Evolutionary conservation across 2,797 vertebrate species (phyloP).

Genomic region (Enteromius treurensis): DNA sequence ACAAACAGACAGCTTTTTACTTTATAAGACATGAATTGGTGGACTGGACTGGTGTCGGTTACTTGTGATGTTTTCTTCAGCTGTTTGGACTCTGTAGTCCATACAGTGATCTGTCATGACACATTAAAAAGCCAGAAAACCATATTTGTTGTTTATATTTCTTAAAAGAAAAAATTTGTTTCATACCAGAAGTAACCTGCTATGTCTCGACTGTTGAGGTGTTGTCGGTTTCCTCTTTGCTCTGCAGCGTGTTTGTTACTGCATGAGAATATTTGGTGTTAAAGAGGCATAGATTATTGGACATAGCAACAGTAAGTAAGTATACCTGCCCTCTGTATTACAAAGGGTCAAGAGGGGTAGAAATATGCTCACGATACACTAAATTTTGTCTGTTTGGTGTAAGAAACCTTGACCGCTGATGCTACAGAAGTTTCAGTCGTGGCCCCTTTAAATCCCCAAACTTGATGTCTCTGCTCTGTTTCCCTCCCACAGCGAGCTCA

Average conservation of each 20-base stretch:
- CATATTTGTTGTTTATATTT: no score
- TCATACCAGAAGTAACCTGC: no score
- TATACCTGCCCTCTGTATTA: no score
- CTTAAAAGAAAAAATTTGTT: no score
- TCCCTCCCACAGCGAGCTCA: slow-evolving; percentile 2
- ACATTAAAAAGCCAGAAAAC: no score
- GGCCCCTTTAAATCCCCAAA: neutral
- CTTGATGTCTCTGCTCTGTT: neutral
- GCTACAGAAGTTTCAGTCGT: neutral
- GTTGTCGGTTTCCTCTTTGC: no score
- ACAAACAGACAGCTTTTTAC: neutral
- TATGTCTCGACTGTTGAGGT: no score
- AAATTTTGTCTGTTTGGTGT: neutral
- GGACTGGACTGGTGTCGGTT: neutral
- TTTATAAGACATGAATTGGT: neutral
- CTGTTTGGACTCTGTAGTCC: neutral
- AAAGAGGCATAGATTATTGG: no score
- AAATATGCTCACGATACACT: neutral
- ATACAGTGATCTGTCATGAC: no score
- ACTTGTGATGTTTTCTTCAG: neutral
- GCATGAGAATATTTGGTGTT: no score
- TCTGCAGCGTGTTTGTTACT: no score
- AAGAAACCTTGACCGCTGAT: neutral
- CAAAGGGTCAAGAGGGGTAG: neutral
- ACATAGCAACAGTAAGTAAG: no score